Evolutionary conservation across 1,140 invertebrate genomes (phyloP), one percentile per base, ranked within the genome.

Genomic region (Drosophila elegans): DNA sequence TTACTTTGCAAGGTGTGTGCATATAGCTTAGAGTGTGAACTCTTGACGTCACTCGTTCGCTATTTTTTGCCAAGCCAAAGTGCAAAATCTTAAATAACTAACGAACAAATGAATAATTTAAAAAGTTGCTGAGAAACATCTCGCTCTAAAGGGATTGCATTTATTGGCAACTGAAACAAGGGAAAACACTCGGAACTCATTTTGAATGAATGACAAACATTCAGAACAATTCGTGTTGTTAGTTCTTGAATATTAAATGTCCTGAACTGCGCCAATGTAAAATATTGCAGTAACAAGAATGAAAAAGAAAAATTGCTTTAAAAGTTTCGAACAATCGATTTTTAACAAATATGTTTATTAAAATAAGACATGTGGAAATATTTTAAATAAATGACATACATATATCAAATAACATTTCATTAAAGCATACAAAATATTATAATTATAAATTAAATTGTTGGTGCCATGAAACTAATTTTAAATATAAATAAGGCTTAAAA

Each of bases 131-230:
- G 2, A n/a, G 12, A 27, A 29, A 36, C 32, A 39, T 44, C 9
- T 12, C 27, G 27, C 32, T 21, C 21, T 13, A 27, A 57, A 21
- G 9, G 64, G n/a, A 57, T 41, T 9, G 41, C 10, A 21, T 51
- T 32, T 12, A 4, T 4, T 27, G 10, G 49, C 34, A 45, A 34
- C 16, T 44, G 32, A 5, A 39, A 74, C 59, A 64, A 27, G 34
- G 46, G 66, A 76, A 76, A 49, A 51, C 73, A 55, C 74, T 76
- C 25, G 34, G 45, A 59, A 45, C 25, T 38, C 61, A 55, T 52
- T 56, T 51, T 77, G 76, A 63, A 49, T 61, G 66, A 72, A 83
- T 80, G 57, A 56, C 9, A 27, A 36, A 54, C 49, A 77, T 72
- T 49, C 21, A 54, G 41, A 49, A 13, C 13, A 56, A 46, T 49